phyloP scores from a whole-genome alignment of 2,113 vertebrate genomes.

The Neolamprologus tretocephalus region DNA sequence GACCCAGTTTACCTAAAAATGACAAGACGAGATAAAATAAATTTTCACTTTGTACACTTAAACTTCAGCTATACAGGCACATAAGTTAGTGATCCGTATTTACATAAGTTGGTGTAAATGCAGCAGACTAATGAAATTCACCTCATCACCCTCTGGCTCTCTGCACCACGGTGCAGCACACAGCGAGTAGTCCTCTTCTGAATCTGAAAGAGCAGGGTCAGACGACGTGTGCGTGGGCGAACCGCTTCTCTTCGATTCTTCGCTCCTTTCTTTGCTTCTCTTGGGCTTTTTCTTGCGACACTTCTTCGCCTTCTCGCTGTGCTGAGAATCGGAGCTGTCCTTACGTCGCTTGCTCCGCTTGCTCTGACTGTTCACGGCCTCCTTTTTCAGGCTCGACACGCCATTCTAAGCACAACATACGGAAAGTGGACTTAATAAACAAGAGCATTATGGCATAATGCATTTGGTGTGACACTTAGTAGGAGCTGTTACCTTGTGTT shows the following conservation, averaged over 20 bases:
- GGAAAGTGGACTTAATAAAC: background rate
- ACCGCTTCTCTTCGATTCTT: constrained; percentile 60
- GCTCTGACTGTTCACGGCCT: constrained; percentile 67
- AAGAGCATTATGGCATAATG: background rate
- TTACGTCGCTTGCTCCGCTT: constrained; percentile 85
- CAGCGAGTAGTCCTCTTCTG: constrained; percentile 90
- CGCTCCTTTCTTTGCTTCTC: constrained; percentile 66
- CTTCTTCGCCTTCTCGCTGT: constrained; percentile 80
- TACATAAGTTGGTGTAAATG: background rate
- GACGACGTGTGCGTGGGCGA: constrained; percentile 70
- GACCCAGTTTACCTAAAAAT: constrained; percentile 91
- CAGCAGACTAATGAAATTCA: constrained; percentile 46
- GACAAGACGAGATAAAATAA: background rate
- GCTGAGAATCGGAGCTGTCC: constrained; percentile 69
- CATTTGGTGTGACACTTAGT: background rate
- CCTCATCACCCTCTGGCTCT: constrained; percentile 96
- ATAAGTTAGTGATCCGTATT: background rate
- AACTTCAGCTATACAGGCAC: background rate
- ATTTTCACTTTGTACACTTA: background rate
- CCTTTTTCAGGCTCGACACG: constrained; percentile 72
- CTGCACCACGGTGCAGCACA: constrained; percentile 90
- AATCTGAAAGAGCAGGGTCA: constrained; percentile 81
- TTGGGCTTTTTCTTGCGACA: constrained; percentile 83
- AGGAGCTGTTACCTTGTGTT: constrained; percentile 34
- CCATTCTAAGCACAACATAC: constrained; percentile 57